A percentile compares a stretch with the other conserved stretches of the same genome.
phyloP scores from a whole-genome alignment of 1,140 invertebrate genomes.

The Cyphomyrmex costatus region DNA sequence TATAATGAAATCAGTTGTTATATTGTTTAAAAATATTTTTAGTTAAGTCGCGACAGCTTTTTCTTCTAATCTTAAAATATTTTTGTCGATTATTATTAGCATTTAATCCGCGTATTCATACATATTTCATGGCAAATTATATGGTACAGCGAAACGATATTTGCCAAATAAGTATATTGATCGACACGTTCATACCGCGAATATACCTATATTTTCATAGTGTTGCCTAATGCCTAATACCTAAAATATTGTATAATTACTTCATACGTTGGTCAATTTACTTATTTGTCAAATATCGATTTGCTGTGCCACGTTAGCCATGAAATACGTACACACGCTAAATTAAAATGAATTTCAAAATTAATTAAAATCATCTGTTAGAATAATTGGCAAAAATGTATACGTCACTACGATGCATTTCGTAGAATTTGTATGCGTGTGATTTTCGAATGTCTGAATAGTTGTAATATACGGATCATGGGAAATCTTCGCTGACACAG shows the following conservation, averaged over 20 bases:
- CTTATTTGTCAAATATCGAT: constrained; percentile 28
- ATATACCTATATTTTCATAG: not conserved
- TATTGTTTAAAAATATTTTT: not conserved
- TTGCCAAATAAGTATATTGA: constrained; percentile 27
- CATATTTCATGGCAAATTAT: constrained; percentile 37
- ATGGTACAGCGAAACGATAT: constrained; percentile 13
- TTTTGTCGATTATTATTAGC: not conserved
- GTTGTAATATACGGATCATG: not conserved
- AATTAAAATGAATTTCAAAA: too few relatives aligned
- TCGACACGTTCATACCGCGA: not conserved
- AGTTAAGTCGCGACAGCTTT: not conserved
- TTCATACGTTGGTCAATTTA: not conserved
- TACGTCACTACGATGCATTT: not conserved
- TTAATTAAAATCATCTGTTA: not conserved
- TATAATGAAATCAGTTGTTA: too few relatives aligned
- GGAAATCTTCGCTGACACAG: not conserved
- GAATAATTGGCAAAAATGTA: not conserved
- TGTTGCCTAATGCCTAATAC: not conserved
- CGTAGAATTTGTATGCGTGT: not conserved
- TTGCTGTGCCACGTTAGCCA: not conserved
- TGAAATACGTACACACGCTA: constrained; percentile 11
- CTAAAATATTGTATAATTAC: not conserved
- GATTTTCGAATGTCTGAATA: not conserved
- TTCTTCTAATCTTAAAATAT: not conserved
- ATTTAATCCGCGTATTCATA: not conserved